phyloP scores from a whole-genome alignment of 2,113 vertebrate species.

The Acanthochromis polyacanthus region DNA sequence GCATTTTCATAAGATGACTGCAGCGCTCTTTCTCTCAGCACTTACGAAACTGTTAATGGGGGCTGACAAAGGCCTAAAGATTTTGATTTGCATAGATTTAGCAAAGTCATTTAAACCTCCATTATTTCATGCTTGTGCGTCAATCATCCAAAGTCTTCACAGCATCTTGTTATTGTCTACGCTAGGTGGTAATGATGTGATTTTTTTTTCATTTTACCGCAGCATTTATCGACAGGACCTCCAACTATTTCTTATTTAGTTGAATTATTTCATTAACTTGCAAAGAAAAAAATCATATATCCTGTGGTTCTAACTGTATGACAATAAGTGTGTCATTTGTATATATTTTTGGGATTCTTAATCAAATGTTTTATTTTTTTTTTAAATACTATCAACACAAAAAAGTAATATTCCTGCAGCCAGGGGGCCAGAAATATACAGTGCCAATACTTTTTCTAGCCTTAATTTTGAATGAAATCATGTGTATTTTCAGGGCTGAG shows the following conservation, averaged over 20 bases:
- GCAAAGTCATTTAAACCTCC: constrained; percentile 32
- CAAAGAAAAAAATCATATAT: too few species aligned
- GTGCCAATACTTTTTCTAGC: too few species aligned
- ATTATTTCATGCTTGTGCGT: neutral
- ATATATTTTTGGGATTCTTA: too few species aligned
- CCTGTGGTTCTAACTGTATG: too few species aligned
- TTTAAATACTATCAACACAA: too few species aligned
- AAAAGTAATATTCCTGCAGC: too few species aligned
- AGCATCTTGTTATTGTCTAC: constrained; percentile 15
- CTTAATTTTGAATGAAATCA: too few species aligned
- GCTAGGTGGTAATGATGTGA: neutral
- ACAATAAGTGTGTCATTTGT: too few species aligned
- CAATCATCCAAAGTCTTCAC: constrained; percentile 7
- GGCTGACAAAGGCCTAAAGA: constrained; percentile 15
- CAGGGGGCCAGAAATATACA: too few species aligned
- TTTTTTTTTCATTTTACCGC: neutral
- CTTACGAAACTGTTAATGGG: constrained; percentile 14
- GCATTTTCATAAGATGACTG: neutral
- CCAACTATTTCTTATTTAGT: neutral
- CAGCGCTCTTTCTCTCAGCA: constrained; percentile 6
- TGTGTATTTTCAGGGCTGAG: too few species aligned
- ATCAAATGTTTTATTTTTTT: too few species aligned
- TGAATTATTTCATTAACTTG: too few species aligned
- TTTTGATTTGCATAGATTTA: constrained; percentile 42
- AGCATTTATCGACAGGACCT: neutral